phyloP scores from a whole-genome alignment of 1,140 invertebrate species.

The Daktulosphaira vitifoliae region DNA sequence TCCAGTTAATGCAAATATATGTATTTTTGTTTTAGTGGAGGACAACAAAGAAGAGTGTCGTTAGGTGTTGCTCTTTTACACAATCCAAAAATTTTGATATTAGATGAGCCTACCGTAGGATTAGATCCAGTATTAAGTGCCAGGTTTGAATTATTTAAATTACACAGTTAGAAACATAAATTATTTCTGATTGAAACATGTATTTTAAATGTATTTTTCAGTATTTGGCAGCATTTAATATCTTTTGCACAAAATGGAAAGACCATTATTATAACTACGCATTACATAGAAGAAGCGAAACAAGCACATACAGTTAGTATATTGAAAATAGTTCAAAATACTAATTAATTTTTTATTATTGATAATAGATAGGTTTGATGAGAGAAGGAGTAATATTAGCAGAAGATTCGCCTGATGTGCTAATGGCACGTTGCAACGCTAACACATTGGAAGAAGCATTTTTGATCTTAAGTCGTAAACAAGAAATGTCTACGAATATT shows the following conservation, averaged over 20 bases:
- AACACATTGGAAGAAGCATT: conserved; percentile 54
- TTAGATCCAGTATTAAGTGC: conserved; percentile 79
- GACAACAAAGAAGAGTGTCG: conserved; percentile 83
- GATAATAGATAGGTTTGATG: conserved; percentile 52
- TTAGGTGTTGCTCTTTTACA: conserved; percentile 88
- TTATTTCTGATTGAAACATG: too few species aligned
- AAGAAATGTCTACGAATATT: conserved; percentile 34
- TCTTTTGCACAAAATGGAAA: conserved; percentile 42
- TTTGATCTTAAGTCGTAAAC: conserved; percentile 46
- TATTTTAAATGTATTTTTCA: too few species aligned
- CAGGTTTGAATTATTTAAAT: too few species aligned
- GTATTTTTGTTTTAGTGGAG: conserved; percentile 79
- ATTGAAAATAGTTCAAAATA: neutral
- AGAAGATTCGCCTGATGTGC: conserved; percentile 48
- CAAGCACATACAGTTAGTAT: conserved; percentile 49
- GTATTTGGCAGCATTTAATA: conserved; percentile 38
- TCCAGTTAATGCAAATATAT: neutral
- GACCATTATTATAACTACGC: conserved; percentile 57
- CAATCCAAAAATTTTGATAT: conserved; percentile 67
- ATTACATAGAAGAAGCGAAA: conserved; percentile 58
- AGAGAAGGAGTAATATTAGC: conserved; percentile 51
- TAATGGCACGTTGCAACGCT: conserved; percentile 46
- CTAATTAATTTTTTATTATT: conserved; percentile 11
- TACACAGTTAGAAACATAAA: too few species aligned
- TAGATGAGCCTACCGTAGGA: conserved; percentile 87